phyloP scores from a whole-genome alignment of 2,113 vertebrate species.

The Zeus faber region DNA sequence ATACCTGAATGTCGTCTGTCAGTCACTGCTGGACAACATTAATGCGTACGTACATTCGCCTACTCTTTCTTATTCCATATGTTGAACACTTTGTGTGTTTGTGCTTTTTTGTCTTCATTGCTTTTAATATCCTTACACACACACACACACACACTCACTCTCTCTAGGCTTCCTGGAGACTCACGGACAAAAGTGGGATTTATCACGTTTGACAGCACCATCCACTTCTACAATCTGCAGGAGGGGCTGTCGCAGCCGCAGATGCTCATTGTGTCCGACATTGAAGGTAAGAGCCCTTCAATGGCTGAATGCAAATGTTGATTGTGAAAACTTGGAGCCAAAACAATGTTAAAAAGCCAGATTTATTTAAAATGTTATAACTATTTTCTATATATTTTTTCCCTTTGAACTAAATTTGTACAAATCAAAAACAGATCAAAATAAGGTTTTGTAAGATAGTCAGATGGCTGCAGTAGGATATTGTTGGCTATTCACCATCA shows the following conservation, averaged over 20 bases:
- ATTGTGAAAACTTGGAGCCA: no score
- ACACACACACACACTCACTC: not conserved
- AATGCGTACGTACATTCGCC: slow-evolving; percentile 80
- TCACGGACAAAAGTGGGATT: slow-evolving; percentile 95
- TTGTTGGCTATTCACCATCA: no score
- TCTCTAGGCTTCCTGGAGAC: slow-evolving; percentile 90
- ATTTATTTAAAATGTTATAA: not conserved
- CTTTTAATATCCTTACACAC: not conserved
- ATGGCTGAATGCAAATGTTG: not conserved
- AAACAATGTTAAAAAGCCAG: not conserved
- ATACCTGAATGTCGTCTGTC: slow-evolving; percentile 90
- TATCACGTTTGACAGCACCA: slow-evolving; percentile 96
- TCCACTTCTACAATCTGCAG: slow-evolving; percentile 98
- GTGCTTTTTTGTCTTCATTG: not conserved
- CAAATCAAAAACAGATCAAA: no score
- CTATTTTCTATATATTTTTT: not conserved
- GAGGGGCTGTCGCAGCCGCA: slow-evolving; percentile 97
- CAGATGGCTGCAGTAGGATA: no score
- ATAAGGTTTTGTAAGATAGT: no score
- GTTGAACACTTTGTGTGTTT: not conserved
- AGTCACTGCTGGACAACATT: slow-evolving; percentile 91
- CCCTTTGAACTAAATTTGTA: no score
- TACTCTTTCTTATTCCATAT: not conserved
- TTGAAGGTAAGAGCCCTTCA: slow-evolving; percentile 82
- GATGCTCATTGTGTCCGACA: slow-evolving; percentile 97